A percentile compares a stretch with the other conserved stretches of the same genome.
Evolutionary conservation across 1,140 invertebrate genomes (phyloP).

Genomic region (Ganaspis sp.): DNA sequence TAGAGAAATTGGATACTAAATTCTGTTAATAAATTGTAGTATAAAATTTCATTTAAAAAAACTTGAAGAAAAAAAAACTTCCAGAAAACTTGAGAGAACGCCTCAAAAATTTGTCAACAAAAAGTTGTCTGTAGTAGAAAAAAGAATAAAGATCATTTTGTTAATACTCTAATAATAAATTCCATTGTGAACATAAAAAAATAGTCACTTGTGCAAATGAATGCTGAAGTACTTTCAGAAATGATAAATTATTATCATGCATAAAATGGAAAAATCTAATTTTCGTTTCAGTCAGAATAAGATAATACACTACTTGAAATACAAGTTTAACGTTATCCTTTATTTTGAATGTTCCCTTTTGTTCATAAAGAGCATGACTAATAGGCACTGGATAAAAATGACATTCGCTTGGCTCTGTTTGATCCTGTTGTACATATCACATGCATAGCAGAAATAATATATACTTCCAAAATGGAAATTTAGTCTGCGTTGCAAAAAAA

Average conservation of each 20-base stretch:
- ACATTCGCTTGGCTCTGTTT: conserved; percentile 5
- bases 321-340: neutral
- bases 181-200: neutral
- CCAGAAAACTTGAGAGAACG: too few species aligned
- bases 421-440: neutral
- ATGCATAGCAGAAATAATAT: neutral
- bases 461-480: neutral
- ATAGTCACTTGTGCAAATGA: neutral
- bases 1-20: too few species aligned
- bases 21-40: too few species aligned
- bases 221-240: neutral
- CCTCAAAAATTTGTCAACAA: too few species aligned
- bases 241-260: neutral
- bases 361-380: conserved; percentile 7
- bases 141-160: too few species aligned
- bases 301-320: neutral
- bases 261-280: neutral
- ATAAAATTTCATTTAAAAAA: too few species aligned
- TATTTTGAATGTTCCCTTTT: conserved; percentile 1
- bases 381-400: conserved; percentile 5
- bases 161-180: too few species aligned
- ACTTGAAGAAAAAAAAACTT: too few species aligned
- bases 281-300: conserved; percentile 12
- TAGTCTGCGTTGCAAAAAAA: neutral
- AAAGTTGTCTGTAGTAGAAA: too few species aligned